Conservation (phyloP, 2,797 vertebrate species). For the Mormyrus proboscirostris region DNA sequence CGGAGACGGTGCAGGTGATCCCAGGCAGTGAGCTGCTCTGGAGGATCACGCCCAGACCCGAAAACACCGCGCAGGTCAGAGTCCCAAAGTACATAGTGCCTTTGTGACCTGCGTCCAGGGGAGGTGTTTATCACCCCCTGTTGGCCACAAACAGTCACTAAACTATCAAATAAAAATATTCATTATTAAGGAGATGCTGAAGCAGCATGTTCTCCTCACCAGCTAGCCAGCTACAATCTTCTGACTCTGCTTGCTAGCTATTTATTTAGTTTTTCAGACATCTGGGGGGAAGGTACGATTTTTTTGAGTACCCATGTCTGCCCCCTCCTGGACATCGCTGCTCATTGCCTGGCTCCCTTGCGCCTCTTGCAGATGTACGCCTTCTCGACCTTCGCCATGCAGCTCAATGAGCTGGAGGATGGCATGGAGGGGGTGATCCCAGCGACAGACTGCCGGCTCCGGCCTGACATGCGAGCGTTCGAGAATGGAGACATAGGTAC, state of each 20-base stretch:
- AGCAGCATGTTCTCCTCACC: not conserved
- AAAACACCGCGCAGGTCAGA: slow-evolving; percentile 79
- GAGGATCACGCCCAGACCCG: slow-evolving; percentile 80
- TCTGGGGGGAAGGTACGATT: not conserved
- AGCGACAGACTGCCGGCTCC: slow-evolving; percentile 85
- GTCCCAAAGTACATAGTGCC: not conserved
- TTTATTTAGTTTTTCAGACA: not conserved
- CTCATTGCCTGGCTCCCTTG: slow-evolving; percentile 8
- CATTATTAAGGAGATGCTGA: not conserved
- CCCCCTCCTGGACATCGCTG: not conserved
- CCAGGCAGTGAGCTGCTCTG: slow-evolving; percentile 93
- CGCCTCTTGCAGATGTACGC: slow-evolving; percentile 80
- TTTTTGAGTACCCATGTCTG: not conserved
- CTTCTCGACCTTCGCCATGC: slow-evolving; percentile 91
- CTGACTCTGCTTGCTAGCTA: not conserved
- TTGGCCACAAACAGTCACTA: not conserved
- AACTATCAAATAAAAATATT: not conserved
- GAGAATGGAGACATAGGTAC: slow-evolving; percentile 87
- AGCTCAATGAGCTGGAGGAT: slow-evolving; percentile 83
- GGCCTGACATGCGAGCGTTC: slow-evolving; percentile 89
- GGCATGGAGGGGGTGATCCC: slow-evolving; percentile 71
- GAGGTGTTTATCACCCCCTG: not conserved
- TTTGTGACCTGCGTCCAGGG: not conserved
- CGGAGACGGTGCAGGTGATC: slow-evolving; percentile 84
- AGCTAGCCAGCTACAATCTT: not conserved